Conservation (phyloP, 2,113 vertebrate genomes). For the Hiodon tergisus region DNA sequence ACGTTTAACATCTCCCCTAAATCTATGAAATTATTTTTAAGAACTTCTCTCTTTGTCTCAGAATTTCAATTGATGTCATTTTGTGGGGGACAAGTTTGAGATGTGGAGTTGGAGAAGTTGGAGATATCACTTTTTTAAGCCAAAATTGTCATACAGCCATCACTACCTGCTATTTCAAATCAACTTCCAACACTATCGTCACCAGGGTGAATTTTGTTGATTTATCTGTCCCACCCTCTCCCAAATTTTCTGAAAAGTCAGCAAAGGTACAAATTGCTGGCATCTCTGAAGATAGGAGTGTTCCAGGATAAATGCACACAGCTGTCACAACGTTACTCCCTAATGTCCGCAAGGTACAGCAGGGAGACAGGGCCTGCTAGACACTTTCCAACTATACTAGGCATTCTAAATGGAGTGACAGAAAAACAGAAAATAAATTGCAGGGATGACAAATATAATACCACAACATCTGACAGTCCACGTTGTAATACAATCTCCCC, state of each 20-base stretch:
- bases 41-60: background rate
- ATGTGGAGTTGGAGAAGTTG: background rate
- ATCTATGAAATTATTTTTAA: background rate
- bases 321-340: background rate
- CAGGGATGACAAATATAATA: background rate
- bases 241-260: conserved; percentile 9
- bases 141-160: background rate
- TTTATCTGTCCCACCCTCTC: background rate
- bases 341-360: background rate
- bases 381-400: no score
- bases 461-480: no score
- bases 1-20: background rate
- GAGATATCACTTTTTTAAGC: background rate
- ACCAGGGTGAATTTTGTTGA: background rate
- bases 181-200: background rate
- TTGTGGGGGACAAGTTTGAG: background rate
- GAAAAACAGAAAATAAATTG: background rate
- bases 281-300: background rate
- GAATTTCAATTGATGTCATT: background rate
- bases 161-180: background rate
- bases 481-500: no score
- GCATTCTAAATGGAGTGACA: background rate
- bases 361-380: no score
- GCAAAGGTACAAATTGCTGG: background rate
- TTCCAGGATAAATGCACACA: conserved; percentile 15